Evolutionary conservation across 2,113 vertebrate species (phyloP).

Genomic region (Podiceps cristatus): DNA sequence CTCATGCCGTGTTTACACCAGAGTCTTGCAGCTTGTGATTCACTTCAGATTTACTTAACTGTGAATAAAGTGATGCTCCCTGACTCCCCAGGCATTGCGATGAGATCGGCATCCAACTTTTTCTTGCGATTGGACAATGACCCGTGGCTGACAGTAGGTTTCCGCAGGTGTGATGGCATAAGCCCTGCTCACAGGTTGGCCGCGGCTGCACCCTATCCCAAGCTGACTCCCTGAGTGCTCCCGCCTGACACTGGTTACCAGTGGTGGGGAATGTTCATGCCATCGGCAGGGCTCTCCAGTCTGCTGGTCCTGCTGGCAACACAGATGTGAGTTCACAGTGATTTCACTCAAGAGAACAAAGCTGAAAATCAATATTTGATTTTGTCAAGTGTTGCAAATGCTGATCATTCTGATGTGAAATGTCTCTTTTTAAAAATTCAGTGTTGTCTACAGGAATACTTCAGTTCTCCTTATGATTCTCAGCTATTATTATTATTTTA

Average conservation of each 20-base stretch:
- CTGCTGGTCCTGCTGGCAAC: not conserved
- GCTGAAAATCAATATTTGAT: not conserved
- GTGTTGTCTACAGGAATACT: not conserved
- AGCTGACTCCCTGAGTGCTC: fast-evolving
- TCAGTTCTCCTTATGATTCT: not conserved
- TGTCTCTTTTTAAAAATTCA: not conserved
- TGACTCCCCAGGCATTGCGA: not conserved
- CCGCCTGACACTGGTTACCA: fast-evolving
- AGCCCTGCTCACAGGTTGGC: not conserved
- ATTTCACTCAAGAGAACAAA: not conserved
- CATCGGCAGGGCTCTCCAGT: not conserved
- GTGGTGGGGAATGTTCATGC: fast-evolving
- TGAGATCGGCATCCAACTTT: fast-evolving
- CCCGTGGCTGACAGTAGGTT: not conserved
- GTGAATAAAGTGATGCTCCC: not conserved
- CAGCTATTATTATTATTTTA: not conserved
- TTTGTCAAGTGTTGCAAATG: not conserved
- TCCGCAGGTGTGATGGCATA: not conserved
- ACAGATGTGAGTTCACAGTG: not conserved
- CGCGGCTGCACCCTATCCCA: not conserved
- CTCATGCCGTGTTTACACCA: not conserved
- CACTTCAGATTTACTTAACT: not conserved
- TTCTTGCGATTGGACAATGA: fast-evolving
- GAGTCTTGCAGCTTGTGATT: not conserved
- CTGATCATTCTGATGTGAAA: not conserved